Percentiles rank a stretch among this genome's conserved stretches.
Conservation (phyloP, 2,797 vertebrate species). For the Chelon auratus region DNA sequence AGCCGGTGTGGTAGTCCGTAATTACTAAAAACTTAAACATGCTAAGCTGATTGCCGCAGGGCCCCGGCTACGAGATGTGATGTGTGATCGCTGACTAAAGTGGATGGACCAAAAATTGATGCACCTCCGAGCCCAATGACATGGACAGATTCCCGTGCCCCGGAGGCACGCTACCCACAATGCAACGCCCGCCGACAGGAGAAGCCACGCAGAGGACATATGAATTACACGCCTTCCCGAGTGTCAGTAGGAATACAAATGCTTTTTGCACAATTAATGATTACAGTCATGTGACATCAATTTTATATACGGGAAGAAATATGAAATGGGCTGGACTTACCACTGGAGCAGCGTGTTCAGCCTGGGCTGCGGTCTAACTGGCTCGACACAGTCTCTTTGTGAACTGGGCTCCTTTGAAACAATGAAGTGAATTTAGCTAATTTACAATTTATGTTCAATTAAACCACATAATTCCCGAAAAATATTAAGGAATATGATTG, state of each 20-base stretch:
- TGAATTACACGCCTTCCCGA: constrained; percentile 74
- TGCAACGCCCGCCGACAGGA: constrained; percentile 76
- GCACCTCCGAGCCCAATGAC: constrained; percentile 82
- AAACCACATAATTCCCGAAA: constrained; percentile 13
- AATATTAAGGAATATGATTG: not conserved
- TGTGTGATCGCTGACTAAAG: constrained; percentile 79
- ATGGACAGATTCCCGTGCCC: constrained; percentile 81
- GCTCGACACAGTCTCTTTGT: constrained; percentile 65
- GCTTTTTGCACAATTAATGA: constrained; percentile 78
- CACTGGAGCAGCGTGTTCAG: constrained; percentile 78
- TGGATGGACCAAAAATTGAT: constrained; percentile 83
- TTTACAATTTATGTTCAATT: constrained; percentile 25
- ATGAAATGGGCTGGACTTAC: constrained; percentile 76
- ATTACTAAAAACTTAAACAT: constrained; percentile 87
- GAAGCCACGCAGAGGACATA: constrained; percentile 78
- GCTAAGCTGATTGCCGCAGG: constrained; percentile 70
- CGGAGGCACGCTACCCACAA: constrained; percentile 83
- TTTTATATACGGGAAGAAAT: constrained; percentile 65
- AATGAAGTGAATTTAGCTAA: constrained; percentile 38
- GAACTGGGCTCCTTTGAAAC: constrained; percentile 64
- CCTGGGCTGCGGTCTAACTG: constrained; percentile 68
- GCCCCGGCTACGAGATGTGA: constrained; percentile 63
- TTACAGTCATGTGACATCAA: constrained; percentile 79
- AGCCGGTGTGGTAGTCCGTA: constrained; percentile 76
- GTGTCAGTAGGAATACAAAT: constrained; percentile 80